These are phyloP conservation scores for Agonopterix subpropinquella DNA, from an alignment of 2,888 invertebrate genomes.

Conservation along the genomic window DNA sequence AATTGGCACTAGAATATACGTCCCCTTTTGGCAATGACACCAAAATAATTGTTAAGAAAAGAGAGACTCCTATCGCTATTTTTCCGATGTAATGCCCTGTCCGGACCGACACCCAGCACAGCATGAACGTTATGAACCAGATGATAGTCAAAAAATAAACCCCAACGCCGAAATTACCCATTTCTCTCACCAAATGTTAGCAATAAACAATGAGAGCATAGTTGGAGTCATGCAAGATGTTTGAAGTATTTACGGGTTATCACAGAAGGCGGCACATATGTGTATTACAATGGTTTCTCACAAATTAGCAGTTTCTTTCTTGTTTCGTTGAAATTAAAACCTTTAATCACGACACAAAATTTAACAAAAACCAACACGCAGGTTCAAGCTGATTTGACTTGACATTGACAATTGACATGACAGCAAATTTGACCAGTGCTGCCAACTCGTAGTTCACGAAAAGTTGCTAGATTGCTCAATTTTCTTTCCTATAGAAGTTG, in stretches of 20 bases:
- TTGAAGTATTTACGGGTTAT: conserved; percentile 29
- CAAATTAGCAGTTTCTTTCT: not conserved
- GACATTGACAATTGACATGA: too few relatives aligned
- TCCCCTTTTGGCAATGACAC: conserved; percentile 76
- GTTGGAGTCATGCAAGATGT: conserved; percentile 31
- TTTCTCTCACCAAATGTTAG: conserved; percentile 20
- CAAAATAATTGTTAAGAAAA: conserved; percentile 74
- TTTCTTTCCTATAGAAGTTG: too few relatives aligned
- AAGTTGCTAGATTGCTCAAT: too few relatives aligned
- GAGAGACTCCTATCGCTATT: conserved; percentile 71
- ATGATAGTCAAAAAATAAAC: conserved; percentile 78
- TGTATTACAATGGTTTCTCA: conserved; percentile 6
- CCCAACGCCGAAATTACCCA: conserved; percentile 78
- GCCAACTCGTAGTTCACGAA: too few relatives aligned
- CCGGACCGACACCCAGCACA: conserved; percentile 79
- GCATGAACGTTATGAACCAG: conserved; percentile 78
- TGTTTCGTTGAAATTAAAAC: not conserved
- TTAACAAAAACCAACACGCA: too few relatives aligned
- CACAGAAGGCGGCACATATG: conserved; percentile 29
- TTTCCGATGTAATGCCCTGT: conserved; percentile 80
- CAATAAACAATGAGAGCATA: conserved; percentile 8
- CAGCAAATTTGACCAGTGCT: too few relatives aligned
- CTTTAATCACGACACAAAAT: too few relatives aligned
- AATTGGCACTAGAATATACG: conserved; percentile 57
- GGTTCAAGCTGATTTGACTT: too few relatives aligned